Evolutionary conservation across 2,113 vertebrate species (phyloP), one percentile per base, ranked within the genome.

Genomic region (Semicossyphus pulcher): DNA sequence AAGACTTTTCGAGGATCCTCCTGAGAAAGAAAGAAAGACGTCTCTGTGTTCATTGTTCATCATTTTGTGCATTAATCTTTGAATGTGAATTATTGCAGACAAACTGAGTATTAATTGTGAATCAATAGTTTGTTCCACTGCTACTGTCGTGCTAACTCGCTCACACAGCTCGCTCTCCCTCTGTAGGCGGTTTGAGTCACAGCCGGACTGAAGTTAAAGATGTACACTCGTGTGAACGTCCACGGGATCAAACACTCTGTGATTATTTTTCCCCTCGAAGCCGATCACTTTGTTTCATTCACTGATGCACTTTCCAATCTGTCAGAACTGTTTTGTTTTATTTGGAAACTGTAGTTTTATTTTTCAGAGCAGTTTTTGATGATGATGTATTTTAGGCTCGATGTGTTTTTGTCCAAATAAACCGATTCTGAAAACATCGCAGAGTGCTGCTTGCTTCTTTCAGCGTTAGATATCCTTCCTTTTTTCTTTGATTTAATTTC

Each of bases 381-480:
- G 67, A 69, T 15, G 42, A 20, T 76, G 67, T 82, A 57, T 78
- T 88, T 87, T 71, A 78, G 44, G 58, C 39, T 87, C n/a, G n/a
- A n/a, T 66, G 45, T 76, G 20, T 76, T 71, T 81, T 85, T 88
- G 84, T 84, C 77, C 62, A 87, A 90, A 91, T 92, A 92, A 94
- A 91, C 67, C 58, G 14, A 78, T 68, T 88, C 42, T 81, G 28
- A 11, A 64, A 29, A 52, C 63, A 76, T 54, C 25, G 49, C 49
- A 47, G 5, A 58, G 4, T 70, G 5, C 16, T 6, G 29, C 31
- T 52, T 5, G 8, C 0, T 29, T 37, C 2, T 3, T 45, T 26
- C n/a, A n/a, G n/a, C n/a, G n/a, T n/a, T n/a, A n/a, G n/a, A n/a
- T n/a, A n/a, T n/a, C n/a, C n/a, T n/a, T n/a, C n/a, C n/a, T n/a